Conservation (phyloP, 2,113 vertebrate genomes). For the Physeter macrocephalus region DNA sequence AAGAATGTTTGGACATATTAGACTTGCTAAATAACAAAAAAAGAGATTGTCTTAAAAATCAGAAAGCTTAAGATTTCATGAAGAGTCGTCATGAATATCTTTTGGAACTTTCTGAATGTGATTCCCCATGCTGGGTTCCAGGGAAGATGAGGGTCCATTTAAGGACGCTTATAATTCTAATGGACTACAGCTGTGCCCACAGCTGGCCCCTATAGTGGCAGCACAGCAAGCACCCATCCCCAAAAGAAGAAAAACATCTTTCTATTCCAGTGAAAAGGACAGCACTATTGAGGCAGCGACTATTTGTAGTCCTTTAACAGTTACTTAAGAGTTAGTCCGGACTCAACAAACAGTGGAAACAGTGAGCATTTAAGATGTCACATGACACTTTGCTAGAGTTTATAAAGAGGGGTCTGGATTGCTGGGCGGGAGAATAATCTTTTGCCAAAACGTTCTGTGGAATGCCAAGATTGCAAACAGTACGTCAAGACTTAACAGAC, state of each 20-base stretch:
- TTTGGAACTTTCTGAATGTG: background rate
- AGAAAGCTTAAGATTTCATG: background rate
- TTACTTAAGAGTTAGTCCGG: background rate
- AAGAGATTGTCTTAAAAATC: background rate
- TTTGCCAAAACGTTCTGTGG: constrained; percentile 23
- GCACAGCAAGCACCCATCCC: background rate
- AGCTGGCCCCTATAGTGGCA: background rate
- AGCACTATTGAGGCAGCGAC: background rate
- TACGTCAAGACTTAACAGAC: constrained; percentile 35
- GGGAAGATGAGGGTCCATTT: background rate
- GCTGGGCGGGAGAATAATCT: background rate
- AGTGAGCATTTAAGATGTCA: background rate
- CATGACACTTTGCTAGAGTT: background rate
- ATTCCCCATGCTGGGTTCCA: background rate
- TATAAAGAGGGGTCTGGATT: constrained; percentile 27
- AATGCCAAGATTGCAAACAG: constrained; percentile 44
- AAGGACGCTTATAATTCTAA: background rate
- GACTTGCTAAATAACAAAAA: background rate
- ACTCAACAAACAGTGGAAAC: constrained; percentile 13
- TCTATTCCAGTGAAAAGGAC: background rate
- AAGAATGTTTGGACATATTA: background rate
- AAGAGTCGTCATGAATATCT: background rate
- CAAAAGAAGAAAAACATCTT: background rate
- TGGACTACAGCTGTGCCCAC: background rate
- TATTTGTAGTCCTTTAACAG: background rate